Conservation (phyloP, 2,888 invertebrate genomes). For the Heliconius ethilla region DNA sequence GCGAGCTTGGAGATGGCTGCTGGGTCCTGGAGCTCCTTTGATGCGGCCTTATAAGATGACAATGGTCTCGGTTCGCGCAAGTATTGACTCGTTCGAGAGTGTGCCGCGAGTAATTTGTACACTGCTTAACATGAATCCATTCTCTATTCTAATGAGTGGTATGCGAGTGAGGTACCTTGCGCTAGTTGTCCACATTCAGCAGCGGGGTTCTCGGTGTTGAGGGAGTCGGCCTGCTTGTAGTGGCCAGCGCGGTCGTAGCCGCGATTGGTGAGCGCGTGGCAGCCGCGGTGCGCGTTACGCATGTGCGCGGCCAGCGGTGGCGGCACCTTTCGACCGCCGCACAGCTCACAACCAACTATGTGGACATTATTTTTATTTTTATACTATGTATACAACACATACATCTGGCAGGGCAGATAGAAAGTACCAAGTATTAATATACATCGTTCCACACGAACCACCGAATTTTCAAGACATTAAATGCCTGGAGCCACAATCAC, state of each 20-base stretch:
- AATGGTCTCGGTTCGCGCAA: no score
- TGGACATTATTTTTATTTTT: not conserved
- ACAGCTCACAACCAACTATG: constrained; percentile 89
- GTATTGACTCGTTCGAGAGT: no score
- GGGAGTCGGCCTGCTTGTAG: constrained; percentile 85
- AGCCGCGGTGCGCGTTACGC: constrained; percentile 94
- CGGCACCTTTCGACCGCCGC: constrained; percentile 85
- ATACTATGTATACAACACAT: no score
- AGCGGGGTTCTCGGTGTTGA: constrained; percentile 52
- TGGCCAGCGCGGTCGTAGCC: constrained; percentile 96
- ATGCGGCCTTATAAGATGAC: no score
- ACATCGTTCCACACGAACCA: no score
- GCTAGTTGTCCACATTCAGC: constrained; percentile 66
- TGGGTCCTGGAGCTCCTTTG: no score
- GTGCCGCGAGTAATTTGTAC: not conserved
- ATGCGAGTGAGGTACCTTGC: constrained; percentile 54
- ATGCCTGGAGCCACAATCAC: no score
- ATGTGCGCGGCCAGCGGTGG: constrained; percentile 95
- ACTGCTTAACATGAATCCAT: not conserved
- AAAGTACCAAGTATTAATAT: no score
- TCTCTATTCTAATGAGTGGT: not conserved
- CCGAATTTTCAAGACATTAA: no score
- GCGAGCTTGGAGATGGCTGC: no score
- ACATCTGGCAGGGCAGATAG: no score
- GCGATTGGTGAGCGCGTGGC: constrained; percentile 91